Conservation (phyloP, 1,140 invertebrate genomes). For the Ceratosolen fusciceps region DNA sequence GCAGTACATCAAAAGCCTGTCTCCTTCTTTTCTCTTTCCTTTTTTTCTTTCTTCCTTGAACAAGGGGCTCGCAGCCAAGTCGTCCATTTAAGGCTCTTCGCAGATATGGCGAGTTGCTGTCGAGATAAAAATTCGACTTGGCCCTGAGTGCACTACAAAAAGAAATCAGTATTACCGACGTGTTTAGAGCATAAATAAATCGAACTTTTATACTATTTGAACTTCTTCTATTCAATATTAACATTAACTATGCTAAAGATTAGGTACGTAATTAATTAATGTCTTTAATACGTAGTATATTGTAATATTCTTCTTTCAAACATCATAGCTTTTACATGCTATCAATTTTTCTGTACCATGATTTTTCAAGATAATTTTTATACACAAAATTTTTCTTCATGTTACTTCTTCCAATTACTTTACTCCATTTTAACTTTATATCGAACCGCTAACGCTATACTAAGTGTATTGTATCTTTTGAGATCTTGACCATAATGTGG, state of each 20-base stretch:
- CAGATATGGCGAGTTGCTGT: slow-evolving; percentile 52
- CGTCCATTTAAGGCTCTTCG: slow-evolving; percentile 57
- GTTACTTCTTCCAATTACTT: too few species aligned
- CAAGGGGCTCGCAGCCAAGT: slow-evolving; percentile 57
- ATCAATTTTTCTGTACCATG: too few species aligned
- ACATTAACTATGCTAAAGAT: background rate
- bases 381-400: too few species aligned
- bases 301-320: too few species aligned
- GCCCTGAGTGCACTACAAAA: slow-evolving; percentile 46
- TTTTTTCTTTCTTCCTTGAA: background rate
- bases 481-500: too few species aligned
- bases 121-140: slow-evolving; percentile 54
- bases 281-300: too few species aligned
- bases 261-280: too few species aligned
- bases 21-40: background rate
- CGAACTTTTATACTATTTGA: background rate
- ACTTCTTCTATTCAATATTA: background rate
- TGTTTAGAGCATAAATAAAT: background rate
- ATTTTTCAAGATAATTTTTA: too few species aligned
- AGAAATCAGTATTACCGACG: slow-evolving; percentile 47
- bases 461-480: too few species aligned
- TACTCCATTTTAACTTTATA: too few species aligned
- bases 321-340: too few species aligned
- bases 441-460: too few species aligned
- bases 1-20: slow-evolving; percentile 46